Evolutionary conservation across 2,888 invertebrate species (phyloP).

Genomic region (Uropetala carovei): DNA sequence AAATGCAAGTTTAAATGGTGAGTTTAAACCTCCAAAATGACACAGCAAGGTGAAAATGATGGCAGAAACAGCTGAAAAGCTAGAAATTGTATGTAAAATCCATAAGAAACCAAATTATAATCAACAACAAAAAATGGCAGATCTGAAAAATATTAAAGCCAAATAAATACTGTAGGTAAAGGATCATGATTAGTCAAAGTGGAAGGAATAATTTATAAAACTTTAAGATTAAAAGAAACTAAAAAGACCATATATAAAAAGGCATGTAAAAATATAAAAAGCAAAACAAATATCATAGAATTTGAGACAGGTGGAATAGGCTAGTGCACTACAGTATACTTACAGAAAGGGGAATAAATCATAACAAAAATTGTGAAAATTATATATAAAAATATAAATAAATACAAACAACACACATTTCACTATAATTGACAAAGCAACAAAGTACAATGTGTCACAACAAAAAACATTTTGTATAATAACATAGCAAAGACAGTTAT

Average conservation of each 20-base stretch:
- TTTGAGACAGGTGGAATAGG: not conserved
- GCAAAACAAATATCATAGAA: not conserved
- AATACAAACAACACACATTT: not conserved
- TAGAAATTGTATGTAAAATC: not conserved
- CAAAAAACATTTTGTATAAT: conserved; percentile 50
- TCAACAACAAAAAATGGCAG: not conserved
- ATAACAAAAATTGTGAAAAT: not conserved
- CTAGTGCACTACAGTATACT: no score
- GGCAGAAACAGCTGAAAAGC: not conserved
- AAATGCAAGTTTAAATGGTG: not conserved
- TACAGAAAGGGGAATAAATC: not conserved
- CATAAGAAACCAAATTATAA: not conserved
- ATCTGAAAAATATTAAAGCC: not conserved
- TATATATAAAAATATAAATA: not conserved
- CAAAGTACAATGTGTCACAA: conserved; percentile 64
- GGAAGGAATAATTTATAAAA: not conserved
- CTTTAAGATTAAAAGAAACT: not conserved
- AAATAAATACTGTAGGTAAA: not conserved
- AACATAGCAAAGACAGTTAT: conserved; percentile 52
- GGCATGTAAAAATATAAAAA: not conserved
- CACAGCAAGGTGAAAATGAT: conserved; percentile 41
- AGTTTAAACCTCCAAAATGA: conserved; percentile 27
- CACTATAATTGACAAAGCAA: conserved; percentile 61
- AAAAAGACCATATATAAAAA: not conserved
- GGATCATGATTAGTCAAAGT: no score